Evolutionary conservation across 2,113 vertebrate genomes (phyloP), one percentile per base, ranked within the genome.

Genomic region (Ageneiosus marmoratus): DNA sequence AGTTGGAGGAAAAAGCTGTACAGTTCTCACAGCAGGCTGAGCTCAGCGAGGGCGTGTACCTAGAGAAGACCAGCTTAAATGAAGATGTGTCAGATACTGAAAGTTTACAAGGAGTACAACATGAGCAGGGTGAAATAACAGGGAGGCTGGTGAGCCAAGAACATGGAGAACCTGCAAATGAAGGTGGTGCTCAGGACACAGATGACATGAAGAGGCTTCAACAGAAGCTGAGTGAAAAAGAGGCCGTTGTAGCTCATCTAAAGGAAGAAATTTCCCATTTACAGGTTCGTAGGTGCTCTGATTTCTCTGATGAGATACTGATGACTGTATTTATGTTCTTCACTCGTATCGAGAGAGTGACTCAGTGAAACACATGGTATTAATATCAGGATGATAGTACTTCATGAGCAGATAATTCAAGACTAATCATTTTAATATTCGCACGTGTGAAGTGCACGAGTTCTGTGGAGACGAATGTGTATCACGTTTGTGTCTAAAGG

Each of bases 261-360:
- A 95, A 88, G 92, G 91, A 89, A n/a, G 95, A 98, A 85, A 87
- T 96, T 62, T 87, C 85, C 83, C 85, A 90, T 86, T 86, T 95
- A 85, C 95, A 98, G 97, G 98, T 99, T 85, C 93, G 94, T 90
- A 87, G n/a, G n/a, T n/a, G n/a, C n/a, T n/a, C n/a, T n/a, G n/a
- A n/a, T n/a, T n/a, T n/a, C n/a, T n/a, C n/a, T n/a, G n/a, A n/a
- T n/a, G n/a, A n/a, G n/a, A n/a, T n/a, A n/a, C n/a, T n/a, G n/a
- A n/a, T n/a, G n/a, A n/a, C n/a, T n/a, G n/a, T 34, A 18, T 9
- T 65, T 34, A 34, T 67, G 16, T 67, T 37, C 18, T 67, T 65
- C 37, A 20, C 5, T 37, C 22, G 18, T 22, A 37, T 67, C 29
- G 18, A 34, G 18, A 32, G 13, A 1, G 46, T 9, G 15, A 24